Conservation (phyloP, 2,797 vertebrate genomes). For the Hapalemur alaotrensis region DNA sequence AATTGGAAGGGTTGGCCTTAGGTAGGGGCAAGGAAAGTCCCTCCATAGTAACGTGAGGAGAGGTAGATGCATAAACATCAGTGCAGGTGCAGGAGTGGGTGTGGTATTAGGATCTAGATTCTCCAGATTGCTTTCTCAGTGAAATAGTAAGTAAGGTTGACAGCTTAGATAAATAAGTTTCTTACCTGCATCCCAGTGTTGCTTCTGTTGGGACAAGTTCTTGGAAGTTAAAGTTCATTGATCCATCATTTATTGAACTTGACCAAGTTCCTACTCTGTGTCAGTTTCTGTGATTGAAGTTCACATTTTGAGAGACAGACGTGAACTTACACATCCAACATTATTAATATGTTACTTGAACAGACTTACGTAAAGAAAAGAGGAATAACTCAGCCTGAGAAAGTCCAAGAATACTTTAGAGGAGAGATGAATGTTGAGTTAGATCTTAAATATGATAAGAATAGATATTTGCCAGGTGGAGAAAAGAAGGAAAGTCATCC, state of each 20-base stretch:
- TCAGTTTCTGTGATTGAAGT: neutral
- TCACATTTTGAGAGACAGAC: neutral
- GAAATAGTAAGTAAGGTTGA: neutral
- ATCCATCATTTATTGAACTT: neutral
- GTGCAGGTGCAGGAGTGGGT: neutral
- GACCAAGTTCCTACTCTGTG: neutral
- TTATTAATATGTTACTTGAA: neutral
- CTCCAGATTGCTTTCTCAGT: neutral
- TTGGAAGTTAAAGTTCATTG: neutral
- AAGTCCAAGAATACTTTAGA: neutral
- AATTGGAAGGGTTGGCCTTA: neutral
- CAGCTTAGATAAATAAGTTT: neutral
- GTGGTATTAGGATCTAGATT: fast-evolving
- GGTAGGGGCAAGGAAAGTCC: neutral
- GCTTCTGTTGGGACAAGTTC: neutral
- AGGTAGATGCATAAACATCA: neutral
- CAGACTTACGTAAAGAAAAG: neutral
- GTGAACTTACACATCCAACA: neutral
- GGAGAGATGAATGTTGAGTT: neutral
- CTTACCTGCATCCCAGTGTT: neutral
- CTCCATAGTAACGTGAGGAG: neutral
- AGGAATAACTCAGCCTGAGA: neutral
- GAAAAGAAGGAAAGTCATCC: neutral
- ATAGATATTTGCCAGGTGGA: neutral
- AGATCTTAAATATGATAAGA: neutral